Evolutionary conservation across 2,888 invertebrate species (phyloP).

Genomic region (Orgyia antiqua): DNA sequence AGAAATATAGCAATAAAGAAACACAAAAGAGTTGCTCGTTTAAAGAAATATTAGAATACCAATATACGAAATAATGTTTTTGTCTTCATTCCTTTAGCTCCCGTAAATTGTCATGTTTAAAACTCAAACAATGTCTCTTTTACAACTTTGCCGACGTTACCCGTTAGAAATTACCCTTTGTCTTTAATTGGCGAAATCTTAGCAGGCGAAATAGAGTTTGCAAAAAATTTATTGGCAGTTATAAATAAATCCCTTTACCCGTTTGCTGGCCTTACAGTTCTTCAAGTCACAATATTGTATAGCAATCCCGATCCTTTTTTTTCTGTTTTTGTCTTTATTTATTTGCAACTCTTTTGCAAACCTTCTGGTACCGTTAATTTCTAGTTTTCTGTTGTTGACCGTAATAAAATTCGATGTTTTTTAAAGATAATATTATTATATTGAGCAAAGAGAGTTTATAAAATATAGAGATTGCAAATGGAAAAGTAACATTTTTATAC

Average conservation of each 20-base stretch:
- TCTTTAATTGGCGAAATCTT: slow-evolving; percentile 22
- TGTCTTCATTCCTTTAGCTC: no score
- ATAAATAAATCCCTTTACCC: slow-evolving; percentile 51
- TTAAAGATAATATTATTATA: slow-evolving; percentile 22
- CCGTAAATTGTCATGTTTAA: no score
- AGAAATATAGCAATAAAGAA: no score
- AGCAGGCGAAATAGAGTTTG: slow-evolving; percentile 13
- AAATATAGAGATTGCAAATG: slow-evolving; percentile 28
- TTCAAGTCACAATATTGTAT: slow-evolving; percentile 32
- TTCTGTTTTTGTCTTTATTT: slow-evolving; percentile 40
- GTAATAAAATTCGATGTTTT: slow-evolving; percentile 45
- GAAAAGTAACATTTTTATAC: slow-evolving; percentile 15
- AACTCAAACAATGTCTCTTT: slow-evolving; percentile 6
- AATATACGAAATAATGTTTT: no score
- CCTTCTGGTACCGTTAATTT: slow-evolving; percentile 41
- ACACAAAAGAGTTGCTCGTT: no score
- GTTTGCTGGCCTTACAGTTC: slow-evolving; percentile 44
- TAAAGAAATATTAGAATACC: no score
- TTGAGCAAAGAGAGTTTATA: slow-evolving; percentile 16
- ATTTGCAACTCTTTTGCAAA: slow-evolving; percentile 58
- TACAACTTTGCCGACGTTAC: slow-evolving; percentile 9
- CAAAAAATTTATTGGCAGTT: slow-evolving; percentile 41
- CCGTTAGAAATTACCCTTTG: slow-evolving; percentile 18
- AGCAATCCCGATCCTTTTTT: slow-evolving; percentile 31
- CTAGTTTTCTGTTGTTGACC: slow-evolving; percentile 34